Evolutionary conservation across 2,888 invertebrate species (phyloP), one percentile per base, ranked within the genome.

Genomic region (Drosophila differens): DNA sequence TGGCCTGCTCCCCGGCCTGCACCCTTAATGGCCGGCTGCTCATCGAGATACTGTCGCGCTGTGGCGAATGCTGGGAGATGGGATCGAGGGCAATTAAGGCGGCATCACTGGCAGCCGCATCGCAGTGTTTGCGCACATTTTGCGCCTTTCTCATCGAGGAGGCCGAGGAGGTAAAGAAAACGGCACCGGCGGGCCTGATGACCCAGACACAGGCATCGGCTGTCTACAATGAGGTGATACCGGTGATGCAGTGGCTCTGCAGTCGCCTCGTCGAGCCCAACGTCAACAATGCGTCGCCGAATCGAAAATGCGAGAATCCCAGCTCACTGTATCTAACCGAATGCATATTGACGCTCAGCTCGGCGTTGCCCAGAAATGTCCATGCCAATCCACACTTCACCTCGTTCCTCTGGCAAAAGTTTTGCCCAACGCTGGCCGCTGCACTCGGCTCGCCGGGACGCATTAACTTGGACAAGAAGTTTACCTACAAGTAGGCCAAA

Each of bases 341-440:
- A 92, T 98, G 98, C 91, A 95, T 98, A 64, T 94, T 97, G 74
- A 97, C 98, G 0, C 94, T 98, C 70, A 96, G 97, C 88, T 96
- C 97, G 14, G 97, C 97, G 60, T 93, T 97, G 60, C 97, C 97
- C 0, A 96, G 97, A 83, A 95, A 97, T 81, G 97, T 97, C 12
- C 96, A 97, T 86, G 96, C 96, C 3, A 97, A 97, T 94, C 95
- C 96, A 1, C 97, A 97, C 93, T 97, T 97, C 91, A 97, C 97
- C 3, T 97, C 97, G 5, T 97, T 97, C 90, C 94, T 97, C 14
- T 97, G 98, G 98, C 98, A 98, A 93, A 96, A 97, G 89, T 97
- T 98, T 90, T 98, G 98, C 89, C 98, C 98, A 0, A 96, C 97
- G 1, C 94, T 98, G 77, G 96, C 98, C 66, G 96, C 97, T 0